Conservation (phyloP, 2,888 invertebrate species). For the Eugnorisma glareosa region DNA sequence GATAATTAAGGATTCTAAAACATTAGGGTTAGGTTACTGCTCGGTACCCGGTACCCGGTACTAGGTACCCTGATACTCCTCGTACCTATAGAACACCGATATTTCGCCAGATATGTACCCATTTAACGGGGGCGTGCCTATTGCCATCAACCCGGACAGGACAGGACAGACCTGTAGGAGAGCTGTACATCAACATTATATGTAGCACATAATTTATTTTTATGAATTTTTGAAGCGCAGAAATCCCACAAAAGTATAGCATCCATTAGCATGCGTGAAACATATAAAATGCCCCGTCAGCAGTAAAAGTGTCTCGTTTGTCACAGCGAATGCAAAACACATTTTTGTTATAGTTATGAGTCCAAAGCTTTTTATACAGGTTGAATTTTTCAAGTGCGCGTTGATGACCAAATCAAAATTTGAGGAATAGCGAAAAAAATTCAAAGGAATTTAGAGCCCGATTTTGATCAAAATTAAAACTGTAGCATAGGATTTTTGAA, state of each 20-base stretch:
- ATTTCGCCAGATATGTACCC: not conserved
- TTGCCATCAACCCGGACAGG: not conserved
- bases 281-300: constrained; percentile 4
- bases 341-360: constrained; percentile 29
- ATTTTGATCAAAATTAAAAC: no score
- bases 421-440: not conserved
- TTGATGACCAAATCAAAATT: not conserved
- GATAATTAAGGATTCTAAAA: not conserved
- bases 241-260: not conserved
- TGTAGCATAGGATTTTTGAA: no score
- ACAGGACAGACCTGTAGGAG: not conserved
- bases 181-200: not conserved
- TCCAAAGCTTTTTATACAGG: constrained; percentile 20
- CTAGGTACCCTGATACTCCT: no score
- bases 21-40: no score
- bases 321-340: constrained; percentile 34
- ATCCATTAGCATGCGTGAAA: constrained; percentile 18
- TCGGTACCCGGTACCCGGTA: no score
- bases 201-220: not conserved
- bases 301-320: constrained; percentile 8
- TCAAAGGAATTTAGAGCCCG: no score
- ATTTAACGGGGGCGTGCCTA: not conserved
- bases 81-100: not conserved
- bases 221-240: not conserved
- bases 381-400: not conserved